phyloP scores from a whole-genome alignment of 2,113 vertebrate species.

The Cromileptes altivelis region DNA sequence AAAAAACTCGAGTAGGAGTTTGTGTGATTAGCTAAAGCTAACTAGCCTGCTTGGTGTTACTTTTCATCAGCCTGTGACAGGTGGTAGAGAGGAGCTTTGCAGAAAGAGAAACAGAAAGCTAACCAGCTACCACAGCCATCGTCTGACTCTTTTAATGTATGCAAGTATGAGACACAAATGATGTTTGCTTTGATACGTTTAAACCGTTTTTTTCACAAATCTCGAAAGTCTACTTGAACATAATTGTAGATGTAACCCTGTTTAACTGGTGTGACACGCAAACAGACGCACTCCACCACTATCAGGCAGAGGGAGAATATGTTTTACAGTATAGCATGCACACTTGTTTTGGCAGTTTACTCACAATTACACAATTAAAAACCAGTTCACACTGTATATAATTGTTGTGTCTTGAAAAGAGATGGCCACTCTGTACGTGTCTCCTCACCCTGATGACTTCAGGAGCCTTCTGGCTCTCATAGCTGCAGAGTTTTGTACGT shows the following conservation, averaged over 20 bases:
- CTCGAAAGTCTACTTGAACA: not conserved
- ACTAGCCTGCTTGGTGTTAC: slow-evolving; percentile 19
- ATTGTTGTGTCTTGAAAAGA: slow-evolving; percentile 38
- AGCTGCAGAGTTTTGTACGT: slow-evolving; percentile 82
- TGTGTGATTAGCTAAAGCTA: slow-evolving; percentile 46
- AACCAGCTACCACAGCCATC: not conserved
- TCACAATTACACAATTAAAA: not conserved
- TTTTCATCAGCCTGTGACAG: slow-evolving; percentile 57
- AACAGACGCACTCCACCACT: not conserved
- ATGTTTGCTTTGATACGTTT: not conserved
- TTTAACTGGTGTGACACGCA: not conserved
- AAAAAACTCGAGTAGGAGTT: slow-evolving; percentile 19
- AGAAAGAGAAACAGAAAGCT: not conserved
- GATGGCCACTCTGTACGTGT: slow-evolving; percentile 90
- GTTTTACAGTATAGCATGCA: not conserved
- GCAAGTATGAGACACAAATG: not conserved
- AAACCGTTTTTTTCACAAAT: not conserved
- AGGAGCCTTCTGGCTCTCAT: slow-evolving; percentile 87
- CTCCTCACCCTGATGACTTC: slow-evolving; percentile 89
- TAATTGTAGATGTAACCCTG: not conserved
- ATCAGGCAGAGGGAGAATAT: not conserved
- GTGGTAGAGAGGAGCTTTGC: slow-evolving; percentile 5
- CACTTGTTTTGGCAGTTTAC: not conserved
- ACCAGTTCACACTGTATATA: not conserved
- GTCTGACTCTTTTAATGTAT: not conserved